These are phyloP conservation scores for Sinhomidia bicolor DNA, from an alignment of 2,888 invertebrate species.

Conservation along the genomic window DNA sequence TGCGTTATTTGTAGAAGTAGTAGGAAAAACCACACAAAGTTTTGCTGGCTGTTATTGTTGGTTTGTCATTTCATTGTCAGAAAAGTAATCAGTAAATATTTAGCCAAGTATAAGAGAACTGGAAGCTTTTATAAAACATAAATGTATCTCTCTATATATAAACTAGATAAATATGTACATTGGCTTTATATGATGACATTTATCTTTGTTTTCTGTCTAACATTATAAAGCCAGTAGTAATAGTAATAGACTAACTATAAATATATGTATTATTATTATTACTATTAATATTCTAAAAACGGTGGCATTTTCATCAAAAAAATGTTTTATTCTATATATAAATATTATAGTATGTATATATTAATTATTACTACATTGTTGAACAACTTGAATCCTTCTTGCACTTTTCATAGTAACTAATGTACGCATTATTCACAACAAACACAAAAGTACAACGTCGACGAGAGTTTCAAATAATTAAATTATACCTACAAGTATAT, in stretches of 20 bases:
- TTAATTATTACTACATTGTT: slow-evolving; percentile 40
- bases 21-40: too few relatives aligned
- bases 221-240: slow-evolving; percentile 1
- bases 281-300: slow-evolving; percentile 41
- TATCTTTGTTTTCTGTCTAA: slow-evolving; percentile 20
- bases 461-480: neutral
- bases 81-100: slow-evolving; percentile 28
- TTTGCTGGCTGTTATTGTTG: slow-evolving; percentile 14
- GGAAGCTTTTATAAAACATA: slow-evolving; percentile 68
- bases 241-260: neutral
- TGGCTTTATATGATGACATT: neutral
- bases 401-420: slow-evolving; percentile 2
- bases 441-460: slow-evolving; percentile 11
- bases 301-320: slow-evolving; percentile 62
- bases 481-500: neutral
- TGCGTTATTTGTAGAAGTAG: neutral
- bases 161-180: slow-evolving; percentile 32
- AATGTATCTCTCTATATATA: slow-evolving; percentile 53
- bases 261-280: neutral
- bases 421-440: slow-evolving; percentile 34
- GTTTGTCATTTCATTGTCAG: slow-evolving; percentile 57
- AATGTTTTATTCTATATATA: slow-evolving; percentile 47
- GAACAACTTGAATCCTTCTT: slow-evolving; percentile 63
- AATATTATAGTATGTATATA: slow-evolving; percentile 32
- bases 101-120: slow-evolving; percentile 63